Evolutionary conservation across 2,888 invertebrate species (phyloP).

Genomic region (Pristionchus exspectatus): DNA sequence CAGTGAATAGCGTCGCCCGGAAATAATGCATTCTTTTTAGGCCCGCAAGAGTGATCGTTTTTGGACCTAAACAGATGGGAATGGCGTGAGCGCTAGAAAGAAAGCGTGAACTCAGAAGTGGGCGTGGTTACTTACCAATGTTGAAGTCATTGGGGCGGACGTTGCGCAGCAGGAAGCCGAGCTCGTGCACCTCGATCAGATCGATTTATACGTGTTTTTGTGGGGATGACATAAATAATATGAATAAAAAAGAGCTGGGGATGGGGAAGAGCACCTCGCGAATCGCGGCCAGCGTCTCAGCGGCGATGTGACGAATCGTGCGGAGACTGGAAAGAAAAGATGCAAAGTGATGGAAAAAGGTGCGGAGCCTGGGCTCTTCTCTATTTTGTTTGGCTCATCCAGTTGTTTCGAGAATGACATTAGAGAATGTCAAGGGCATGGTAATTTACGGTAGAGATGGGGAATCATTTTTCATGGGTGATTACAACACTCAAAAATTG

Average conservation of each 20-base stretch:
- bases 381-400: too few species aligned
- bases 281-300: background rate
- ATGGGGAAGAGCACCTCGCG: background rate
- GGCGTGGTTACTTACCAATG: background rate
- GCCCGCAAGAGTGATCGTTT: too few species aligned
- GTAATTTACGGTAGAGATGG: background rate
- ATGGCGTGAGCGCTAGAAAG: too few species aligned
- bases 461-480: background rate
- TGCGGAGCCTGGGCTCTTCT: too few species aligned
- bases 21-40: too few species aligned
- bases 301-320: slow-evolving; percentile 33
- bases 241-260: background rate
- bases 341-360: background rate
- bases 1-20: background rate
- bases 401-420: too few species aligned
- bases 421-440: too few species aligned
- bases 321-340: background rate
- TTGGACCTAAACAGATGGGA: too few species aligned
- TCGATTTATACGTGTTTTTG: background rate
- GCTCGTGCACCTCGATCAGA: background rate
- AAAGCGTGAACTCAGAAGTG: too few species aligned
- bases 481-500: too few species aligned
- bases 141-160: slow-evolving; percentile 23
- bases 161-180: slow-evolving; percentile 31
- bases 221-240: background rate